Conservation (phyloP, 37 sponge, comb jelly and placozoan species). For the Crambe crambe region DNA sequence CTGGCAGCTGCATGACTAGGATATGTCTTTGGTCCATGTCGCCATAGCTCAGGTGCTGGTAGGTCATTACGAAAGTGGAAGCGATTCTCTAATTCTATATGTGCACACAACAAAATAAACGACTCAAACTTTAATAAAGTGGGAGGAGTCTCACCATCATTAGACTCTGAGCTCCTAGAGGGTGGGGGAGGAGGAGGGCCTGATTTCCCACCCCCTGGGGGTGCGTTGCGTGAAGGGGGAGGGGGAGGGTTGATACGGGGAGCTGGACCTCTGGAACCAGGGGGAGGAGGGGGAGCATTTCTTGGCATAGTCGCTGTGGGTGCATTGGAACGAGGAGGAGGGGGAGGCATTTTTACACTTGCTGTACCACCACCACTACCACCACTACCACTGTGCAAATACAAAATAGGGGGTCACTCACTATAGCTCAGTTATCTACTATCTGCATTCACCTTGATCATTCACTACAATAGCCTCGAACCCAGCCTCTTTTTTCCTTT, state of each 20-base stretch:
- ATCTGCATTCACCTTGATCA: too few relatives aligned
- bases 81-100: conserved; percentile 73
- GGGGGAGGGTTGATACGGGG: conserved; percentile 32
- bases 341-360: neutral
- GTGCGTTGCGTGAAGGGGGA: conserved; percentile 13
- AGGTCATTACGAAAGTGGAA: conserved; percentile 54
- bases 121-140: neutral
- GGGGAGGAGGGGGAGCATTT: conserved; percentile 61
- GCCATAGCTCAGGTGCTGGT: conserved; percentile 73
- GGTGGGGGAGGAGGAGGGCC: conserved; percentile 60
- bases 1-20: conserved; percentile 47
- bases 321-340: conserved; percentile 1
- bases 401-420: too few relatives aligned
- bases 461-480: too few relatives aligned
- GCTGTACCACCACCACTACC: neutral
- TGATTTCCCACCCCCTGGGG: neutral
- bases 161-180: neutral
- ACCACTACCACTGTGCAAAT: too few relatives aligned
- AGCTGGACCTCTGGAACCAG: neutral
- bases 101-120: conserved; percentile 18
- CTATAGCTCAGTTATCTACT: too few relatives aligned
- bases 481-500: too few relatives aligned
- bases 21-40: conserved; percentile 78
- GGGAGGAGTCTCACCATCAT: conserved; percentile 14
- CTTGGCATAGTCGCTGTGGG: conserved; percentile 48